Evolutionary conservation across 2,797 vertebrate genomes (phyloP).

Genomic region (Esox masquinongy): DNA sequence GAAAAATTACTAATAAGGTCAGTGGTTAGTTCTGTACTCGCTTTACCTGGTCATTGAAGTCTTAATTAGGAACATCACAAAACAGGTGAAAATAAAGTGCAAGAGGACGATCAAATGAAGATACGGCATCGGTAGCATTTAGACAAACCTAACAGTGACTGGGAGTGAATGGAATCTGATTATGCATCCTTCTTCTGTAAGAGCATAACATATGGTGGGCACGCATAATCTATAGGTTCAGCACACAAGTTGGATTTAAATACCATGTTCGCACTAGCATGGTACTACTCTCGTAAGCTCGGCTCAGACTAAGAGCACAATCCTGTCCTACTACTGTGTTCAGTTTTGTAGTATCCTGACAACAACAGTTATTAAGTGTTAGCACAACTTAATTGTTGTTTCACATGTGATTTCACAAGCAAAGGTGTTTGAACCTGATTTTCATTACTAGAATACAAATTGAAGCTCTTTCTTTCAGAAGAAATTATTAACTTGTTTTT

Average conservation of each 20-base stretch:
- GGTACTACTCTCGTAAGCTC: not conserved
- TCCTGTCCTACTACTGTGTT: conserved; percentile 19
- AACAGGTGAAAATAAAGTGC: no score
- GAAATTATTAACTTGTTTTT: conserved; percentile 46
- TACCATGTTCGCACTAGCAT: not conserved
- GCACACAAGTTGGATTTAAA: not conserved
- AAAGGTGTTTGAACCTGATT: conserved; percentile 62
- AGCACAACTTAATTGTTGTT: conserved; percentile 12
- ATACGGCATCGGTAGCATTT: not conserved
- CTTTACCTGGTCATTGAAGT: no score
- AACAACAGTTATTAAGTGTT: conserved; percentile 1
- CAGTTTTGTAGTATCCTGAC: conserved; percentile 4
- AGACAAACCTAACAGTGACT: not conserved
- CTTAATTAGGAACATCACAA: no score
- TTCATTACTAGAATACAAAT: conserved; percentile 60
- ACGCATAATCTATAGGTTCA: not conserved
- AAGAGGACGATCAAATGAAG: no score
- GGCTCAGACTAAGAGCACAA: not conserved
- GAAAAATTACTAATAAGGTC: no score
- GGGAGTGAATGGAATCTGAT: not conserved
- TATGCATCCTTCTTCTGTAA: not conserved
- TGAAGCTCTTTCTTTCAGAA: conserved; percentile 56
- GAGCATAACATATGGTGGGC: not conserved
- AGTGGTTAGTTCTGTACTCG: no score
- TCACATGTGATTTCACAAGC: conserved; percentile 64